Evolutionary conservation across 2,797 vertebrate genomes (phyloP), one percentile per base, ranked within the genome.

Genomic region (Pseudocheirus occidentalis): DNA sequence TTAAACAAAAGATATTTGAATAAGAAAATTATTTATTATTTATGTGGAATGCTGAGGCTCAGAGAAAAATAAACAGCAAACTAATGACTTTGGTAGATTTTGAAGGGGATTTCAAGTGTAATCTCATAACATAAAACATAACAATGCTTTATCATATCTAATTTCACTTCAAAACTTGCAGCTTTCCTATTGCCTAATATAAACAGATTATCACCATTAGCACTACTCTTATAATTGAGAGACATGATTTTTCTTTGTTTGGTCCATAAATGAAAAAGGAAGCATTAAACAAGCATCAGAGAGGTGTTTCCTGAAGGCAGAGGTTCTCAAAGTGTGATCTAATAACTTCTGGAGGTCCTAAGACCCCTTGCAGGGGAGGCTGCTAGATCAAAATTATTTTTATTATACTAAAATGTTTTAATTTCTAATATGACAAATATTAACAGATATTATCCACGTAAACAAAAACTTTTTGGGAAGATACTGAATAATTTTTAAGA

Each of bases 71-170:
- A 92, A 95, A n/a, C 31, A 66, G 13, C 59, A 62, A 46, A 52
- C 18, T 94, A 54, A 56, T 73, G 95, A 95, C 87, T 12, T 9
- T 46, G 59, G 92, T 90, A 87, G 58, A 94, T 81, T 96, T 27
- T 93, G 90, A 95, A 34, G 14, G 56, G 11, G 18, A 29, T 58
- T 90, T 93, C 55, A 46, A 24, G 40, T 52, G 95, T 96, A 97
- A 95, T 95, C 54, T 55, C 62, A 93, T 94, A 34, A 54, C 53
- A 54, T 54, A 54, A 54, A 54, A 54, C 53, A 24, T 52, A 90
- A 94, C 92, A 94, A 53, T 59, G 95, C 93, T 96, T 97, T 95
- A 94, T 57, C 92, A 94, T 90, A 90, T 93, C 93, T 97, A 92
- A 96, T 93, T 97, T 97, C 54, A 94, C 40, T 56, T 94, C 90